Evolutionary conservation across 2,888 invertebrate genomes (phyloP), one percentile per base, ranked within the genome.

Genomic region (Acanthosoma haemorrhoidale): DNA sequence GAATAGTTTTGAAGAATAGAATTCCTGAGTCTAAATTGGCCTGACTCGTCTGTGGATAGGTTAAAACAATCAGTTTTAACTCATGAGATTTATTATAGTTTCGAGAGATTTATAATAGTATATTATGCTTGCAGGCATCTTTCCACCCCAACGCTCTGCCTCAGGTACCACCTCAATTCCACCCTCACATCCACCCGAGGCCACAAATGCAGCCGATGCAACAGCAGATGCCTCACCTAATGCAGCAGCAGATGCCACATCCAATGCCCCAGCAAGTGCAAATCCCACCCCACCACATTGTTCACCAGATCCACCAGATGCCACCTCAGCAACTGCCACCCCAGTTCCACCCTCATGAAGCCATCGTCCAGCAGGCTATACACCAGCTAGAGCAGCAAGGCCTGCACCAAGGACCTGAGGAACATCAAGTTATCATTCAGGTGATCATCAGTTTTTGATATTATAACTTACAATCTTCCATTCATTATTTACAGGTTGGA

Each of bases 201-300:
- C 73, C 71, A 39, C 32, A 59, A 36, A 38, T 72, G 61, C 18
- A 72, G 58, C 31, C 73, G 71, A 67, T 43, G 36, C 67, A 71
- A 13, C 70, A 66, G 18, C 69, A 61, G 25, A 71, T 61, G 34
- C 71, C 67, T 18, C 64, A 11, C n/a, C 39, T 68, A 60, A 60
- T 70, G 66, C 75, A 72, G 8, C 74, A 76, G 76, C 81, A 82
- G 75, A 80, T 80, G 67, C 76, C 80, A 77, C 79, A 79, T n/a
- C 38, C 31, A 18, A 67, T 66, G 29, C 61, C 61, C 4, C 73
- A 74, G 25, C 64, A 64, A 13, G 29, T 69, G 15, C 43, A 67
- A 8, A 16, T 43, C 9, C 58, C 58, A 25, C 59, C 68, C 31
- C 70, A 70, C 59, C 59, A 60, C 66, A 58, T 68, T 68, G 34